Evolutionary conservation across 2,888 invertebrate species (phyloP), one percentile per base, ranked within the genome.

Genomic region (Ramazzottius varieornatus): DNA sequence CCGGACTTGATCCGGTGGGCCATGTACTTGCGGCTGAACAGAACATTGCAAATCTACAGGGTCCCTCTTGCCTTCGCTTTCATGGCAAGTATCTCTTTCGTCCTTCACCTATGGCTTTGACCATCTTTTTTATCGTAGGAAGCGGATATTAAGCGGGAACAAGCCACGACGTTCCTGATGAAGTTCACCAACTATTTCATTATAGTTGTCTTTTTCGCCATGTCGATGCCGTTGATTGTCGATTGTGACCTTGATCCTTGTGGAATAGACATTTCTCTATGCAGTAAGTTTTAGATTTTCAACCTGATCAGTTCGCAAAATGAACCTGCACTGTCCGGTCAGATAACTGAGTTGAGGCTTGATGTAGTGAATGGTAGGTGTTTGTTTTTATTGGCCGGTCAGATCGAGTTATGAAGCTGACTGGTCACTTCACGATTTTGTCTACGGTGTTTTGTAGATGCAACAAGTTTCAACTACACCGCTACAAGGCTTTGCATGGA

Each of bases 51-150:
- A 16, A 29, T 68, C 63, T 67, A 68, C 34, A 33, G 68, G 2
- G 24, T 69, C 8, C 67, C 66, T 29, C 66, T 68, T 33, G 46
- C 65, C 13, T 69, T 69, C 65, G 65, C 16, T 33, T 66, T 66
- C 66, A 32, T 68, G 4, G 68, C 67, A 46, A 20, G 34, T 67
- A 46, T 33, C 20, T 13, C n/a, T 16, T 65, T 8, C 8, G 16
- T 64, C 46, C 32, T 66, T 46, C 46, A 20, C 20, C 46, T 46
- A 46, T 46, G 16, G 46, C 32, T 29, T 63, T 32, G 8, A 32
- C 16, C 29, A 32, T 20, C 20, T 8, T 8, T 40, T 40, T 8
- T 40, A 40, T 40, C 40, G 8, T 40, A 40, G 40, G 40, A 40
- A 20, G 8, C 40, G 40, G 40, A 40, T 20, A 40, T 40, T 40